Percentiles rank a stretch among this genome's conserved stretches.
Evolutionary conservation across 2,113 vertebrate species (phyloP).

Genomic region (Myotis lucifugus): DNA sequence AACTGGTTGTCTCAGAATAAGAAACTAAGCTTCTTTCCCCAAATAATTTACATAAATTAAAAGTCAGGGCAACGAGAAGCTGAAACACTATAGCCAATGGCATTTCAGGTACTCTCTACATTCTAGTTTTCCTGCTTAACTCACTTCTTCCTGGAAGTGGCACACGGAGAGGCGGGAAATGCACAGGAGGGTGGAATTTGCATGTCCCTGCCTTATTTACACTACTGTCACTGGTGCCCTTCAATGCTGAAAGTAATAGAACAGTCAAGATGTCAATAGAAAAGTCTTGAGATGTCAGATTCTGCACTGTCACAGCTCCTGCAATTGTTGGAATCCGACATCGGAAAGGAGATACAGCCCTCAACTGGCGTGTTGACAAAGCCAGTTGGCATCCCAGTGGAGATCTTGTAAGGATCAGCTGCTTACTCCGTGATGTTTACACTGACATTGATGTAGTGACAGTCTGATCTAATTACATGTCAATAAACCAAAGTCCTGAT

Average conservation of each 20-base stretch:
- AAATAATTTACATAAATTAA: background rate
- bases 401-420: conserved; percentile 90
- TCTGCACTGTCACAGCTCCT: conserved; percentile 60
- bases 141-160: background rate
- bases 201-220: rapidly evolving
- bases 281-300: conserved; percentile 22
- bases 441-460: conserved; percentile 89
- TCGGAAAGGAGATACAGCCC: conserved; percentile 72
- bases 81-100: rapidly evolving
- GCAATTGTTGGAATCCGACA: conserved; percentile 48
- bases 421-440: conserved; percentile 86
- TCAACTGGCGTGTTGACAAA: conserved; percentile 81
- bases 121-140: rapidly evolving
- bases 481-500: conserved; percentile 89
- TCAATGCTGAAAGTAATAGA: background rate
- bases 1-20: background rate
- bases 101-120: rapidly evolving
- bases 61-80: no score
- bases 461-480: conserved; percentile 93
- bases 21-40: no score
- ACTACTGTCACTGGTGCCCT: background rate
- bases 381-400: conserved; percentile 86
- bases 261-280: conserved; percentile 28
- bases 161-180: rapidly evolving
- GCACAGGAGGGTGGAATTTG: rapidly evolving